Conservation (phyloP, 2,888 invertebrate species). For the Drosophila siamana region DNA sequence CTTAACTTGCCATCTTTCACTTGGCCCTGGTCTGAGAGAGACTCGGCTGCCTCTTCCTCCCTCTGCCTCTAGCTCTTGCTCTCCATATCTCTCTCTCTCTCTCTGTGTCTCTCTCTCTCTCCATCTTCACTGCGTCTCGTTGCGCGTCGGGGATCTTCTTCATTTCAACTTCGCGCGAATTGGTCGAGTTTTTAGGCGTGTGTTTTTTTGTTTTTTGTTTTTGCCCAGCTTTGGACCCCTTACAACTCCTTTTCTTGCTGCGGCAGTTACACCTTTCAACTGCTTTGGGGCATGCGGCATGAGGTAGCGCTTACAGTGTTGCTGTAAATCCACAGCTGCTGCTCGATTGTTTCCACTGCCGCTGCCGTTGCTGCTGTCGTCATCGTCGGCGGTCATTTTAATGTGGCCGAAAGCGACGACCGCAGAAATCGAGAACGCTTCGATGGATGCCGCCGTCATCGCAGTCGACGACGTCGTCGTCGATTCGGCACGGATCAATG, state of each 20-base stretch:
- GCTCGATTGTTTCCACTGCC: conserved; percentile 9
- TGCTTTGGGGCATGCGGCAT: conserved; percentile 35
- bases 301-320: conserved; percentile 58
- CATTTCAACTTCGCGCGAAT: conserved; percentile 78
- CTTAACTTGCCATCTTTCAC: conserved; percentile 78
- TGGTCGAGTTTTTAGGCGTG: conserved; percentile 69
- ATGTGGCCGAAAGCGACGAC: conserved; percentile 78
- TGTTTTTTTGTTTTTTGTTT: conserved; percentile 1
- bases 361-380: conserved; percentile 32
- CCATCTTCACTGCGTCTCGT: too few species aligned
- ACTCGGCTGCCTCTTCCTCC: neutral
- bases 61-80: neutral
- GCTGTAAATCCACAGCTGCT: conserved; percentile 35
- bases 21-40: conserved; percentile 35
- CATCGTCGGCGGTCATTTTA: conserved; percentile 80
- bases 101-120: neutral
- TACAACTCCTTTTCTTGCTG: neutral
- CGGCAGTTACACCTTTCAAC: conserved; percentile 68
- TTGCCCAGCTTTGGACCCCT: neutral
- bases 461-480: conserved; percentile 15
- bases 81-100: neutral
- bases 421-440: conserved; percentile 82
- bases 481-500: conserved; percentile 79
- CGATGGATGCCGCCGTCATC: conserved; percentile 68
- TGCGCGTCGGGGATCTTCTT: conserved; percentile 58